Evolutionary conservation across 2,113 vertebrate species (phyloP), one percentile per base, ranked within the genome.

Genomic region (Paratilapia polleni): DNA sequence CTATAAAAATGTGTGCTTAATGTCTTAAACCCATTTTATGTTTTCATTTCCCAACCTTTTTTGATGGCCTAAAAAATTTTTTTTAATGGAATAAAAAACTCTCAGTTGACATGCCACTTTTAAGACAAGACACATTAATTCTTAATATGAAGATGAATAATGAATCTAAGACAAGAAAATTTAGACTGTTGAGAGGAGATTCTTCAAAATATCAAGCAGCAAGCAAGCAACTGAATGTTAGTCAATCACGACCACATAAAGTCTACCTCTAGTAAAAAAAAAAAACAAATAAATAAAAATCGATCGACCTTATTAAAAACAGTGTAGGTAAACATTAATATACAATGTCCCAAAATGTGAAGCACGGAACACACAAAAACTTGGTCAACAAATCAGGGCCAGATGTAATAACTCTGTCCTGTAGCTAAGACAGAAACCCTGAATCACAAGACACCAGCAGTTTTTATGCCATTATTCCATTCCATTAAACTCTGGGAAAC

Each of bases 401-500:
- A 61, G 34, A n/a, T 47, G 64, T 26, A 36, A 81, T 38, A 83
- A 36, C 34, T 26, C 34, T 64, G 61, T 52, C 73, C 47, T 7
- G 76, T 77, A 68, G 79, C 78, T 28, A 6, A 59, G 11, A 64
- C 8, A 83, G 63, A 22, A 75, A 84, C 86, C 68, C 34, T 58
- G 54, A 85, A 76, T 68, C 83, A 64, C 14, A 61, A 79, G 38
- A 88, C 24, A 81, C 14, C 20, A 22, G 47, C 52, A n/a, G 79
- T 90, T 92, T n/a, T 87, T 85, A 77, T 85, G 78, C 84, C 24
- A 57, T 94, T 91, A 93, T 95, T 94, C 87, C 87, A 41, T 83
- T 86, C 90, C 90, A 94, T 93, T 93, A 91, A 91, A 90, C 88
- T 61, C 80, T 17, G 8, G 64, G 56, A 90, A 87, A 87, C 77